Evolutionary conservation across 2,797 vertebrate species (phyloP).

Genomic region (Xerus rutilus): DNA sequence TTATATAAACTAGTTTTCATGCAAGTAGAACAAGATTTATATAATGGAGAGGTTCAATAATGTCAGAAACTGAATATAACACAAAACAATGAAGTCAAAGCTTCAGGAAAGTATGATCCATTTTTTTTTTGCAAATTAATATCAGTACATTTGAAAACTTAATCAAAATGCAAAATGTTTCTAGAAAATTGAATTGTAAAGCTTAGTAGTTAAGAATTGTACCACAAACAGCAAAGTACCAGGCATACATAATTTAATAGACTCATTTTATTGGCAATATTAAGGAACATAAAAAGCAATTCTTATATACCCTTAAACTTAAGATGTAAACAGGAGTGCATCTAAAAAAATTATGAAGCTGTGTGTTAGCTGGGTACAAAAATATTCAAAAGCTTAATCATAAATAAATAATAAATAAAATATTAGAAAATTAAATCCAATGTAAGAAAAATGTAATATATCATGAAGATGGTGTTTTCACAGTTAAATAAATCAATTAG

Average conservation of each 20-base stretch:
- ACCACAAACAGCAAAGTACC: neutral
- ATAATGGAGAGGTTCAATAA: neutral
- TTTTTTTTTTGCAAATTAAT: neutral
- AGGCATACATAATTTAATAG: neutral
- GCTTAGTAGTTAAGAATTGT: neutral
- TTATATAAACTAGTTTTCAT: neutral
- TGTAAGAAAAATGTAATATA: neutral
- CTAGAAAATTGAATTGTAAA: neutral
- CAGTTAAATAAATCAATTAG: neutral
- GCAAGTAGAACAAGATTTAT: neutral
- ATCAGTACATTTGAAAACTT: neutral
- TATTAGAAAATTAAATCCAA: neutral
- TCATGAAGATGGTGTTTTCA: neutral
- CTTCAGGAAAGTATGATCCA: neutral
- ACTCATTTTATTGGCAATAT: neutral
- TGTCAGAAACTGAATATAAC: neutral
- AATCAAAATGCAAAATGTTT: neutral
- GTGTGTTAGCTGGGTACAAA: neutral
- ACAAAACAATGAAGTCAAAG: neutral
- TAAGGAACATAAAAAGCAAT: neutral
- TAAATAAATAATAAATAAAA: neutral
- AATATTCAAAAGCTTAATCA: neutral
- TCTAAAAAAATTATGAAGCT: neutral
- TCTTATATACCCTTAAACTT: neutral
- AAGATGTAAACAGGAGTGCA: neutral